Conservation (phyloP, 2,113 vertebrate species). For the Tenebrosternarchus preto region DNA sequence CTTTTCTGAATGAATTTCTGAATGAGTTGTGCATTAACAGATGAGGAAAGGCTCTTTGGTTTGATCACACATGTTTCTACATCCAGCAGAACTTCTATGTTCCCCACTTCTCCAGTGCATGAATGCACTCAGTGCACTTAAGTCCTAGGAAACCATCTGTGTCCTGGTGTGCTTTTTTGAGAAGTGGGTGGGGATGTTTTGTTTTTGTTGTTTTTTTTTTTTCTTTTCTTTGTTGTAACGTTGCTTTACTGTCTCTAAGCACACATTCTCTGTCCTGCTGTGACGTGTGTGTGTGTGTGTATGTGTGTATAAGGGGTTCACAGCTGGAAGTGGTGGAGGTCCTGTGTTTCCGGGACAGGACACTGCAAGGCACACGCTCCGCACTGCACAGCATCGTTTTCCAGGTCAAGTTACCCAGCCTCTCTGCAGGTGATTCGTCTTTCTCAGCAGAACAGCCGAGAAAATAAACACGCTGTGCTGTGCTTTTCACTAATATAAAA, state of each 20-base stretch:
- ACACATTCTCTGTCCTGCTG: neutral
- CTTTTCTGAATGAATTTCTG: neutral
- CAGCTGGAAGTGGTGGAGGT: conserved; percentile 81
- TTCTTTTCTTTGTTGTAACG: neutral
- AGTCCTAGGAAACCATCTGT: neutral
- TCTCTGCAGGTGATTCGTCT: conserved; percentile 76
- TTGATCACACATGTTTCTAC: conserved; percentile 6
- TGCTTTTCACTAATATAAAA: conserved; percentile 52
- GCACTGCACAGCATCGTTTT: conserved; percentile 88
- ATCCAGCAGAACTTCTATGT: neutral
- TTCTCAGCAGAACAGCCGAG: neutral
- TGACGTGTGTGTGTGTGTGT: conserved; percentile 40
- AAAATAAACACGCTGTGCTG: neutral
- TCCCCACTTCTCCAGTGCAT: neutral
- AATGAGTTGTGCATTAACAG: neutral
- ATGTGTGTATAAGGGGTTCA: conserved; percentile 75
- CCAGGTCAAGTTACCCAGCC: conserved; percentile 83
- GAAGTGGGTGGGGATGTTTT: no score
- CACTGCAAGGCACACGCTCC: conserved; percentile 86
- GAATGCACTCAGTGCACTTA: conserved; percentile 1
- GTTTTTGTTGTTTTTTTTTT: no score
- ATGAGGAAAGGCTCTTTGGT: neutral
- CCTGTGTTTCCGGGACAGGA: conserved; percentile 91
- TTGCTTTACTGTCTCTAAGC: neutral
- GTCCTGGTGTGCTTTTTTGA: neutral